Conservation (phyloP, 2,797 vertebrate species). For the Alauda arvensis region DNA sequence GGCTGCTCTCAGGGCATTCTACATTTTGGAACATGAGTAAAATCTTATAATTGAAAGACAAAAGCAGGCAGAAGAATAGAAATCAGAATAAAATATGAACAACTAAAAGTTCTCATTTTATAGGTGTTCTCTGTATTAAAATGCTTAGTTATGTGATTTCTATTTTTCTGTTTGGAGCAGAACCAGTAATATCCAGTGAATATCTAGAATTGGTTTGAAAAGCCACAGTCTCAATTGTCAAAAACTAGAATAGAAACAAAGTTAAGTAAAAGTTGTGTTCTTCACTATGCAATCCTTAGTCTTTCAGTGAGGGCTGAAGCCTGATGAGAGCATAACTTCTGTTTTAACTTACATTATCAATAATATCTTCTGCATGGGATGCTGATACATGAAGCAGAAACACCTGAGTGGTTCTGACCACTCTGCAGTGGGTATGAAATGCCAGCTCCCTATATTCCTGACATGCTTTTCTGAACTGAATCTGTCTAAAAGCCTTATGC, state of each 20-base stretch:
- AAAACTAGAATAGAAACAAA: background rate
- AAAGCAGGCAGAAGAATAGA: background rate
- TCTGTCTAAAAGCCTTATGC: background rate
- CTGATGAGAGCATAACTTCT: background rate
- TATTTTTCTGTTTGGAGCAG: background rate
- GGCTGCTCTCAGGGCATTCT: background rate
- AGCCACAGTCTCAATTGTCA: background rate
- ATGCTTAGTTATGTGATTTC: background rate
- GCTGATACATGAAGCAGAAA: background rate
- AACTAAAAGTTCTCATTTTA: background rate
- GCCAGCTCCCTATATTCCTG: background rate
- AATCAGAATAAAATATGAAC: background rate
- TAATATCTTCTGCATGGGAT: background rate
- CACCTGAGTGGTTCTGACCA: background rate
- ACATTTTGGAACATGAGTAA: background rate
- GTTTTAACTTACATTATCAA: background rate
- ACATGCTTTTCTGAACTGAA: background rate
- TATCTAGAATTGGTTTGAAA: background rate
- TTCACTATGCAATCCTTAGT: background rate
- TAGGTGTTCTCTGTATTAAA: background rate
- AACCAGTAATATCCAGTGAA: background rate
- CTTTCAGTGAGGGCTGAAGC: background rate
- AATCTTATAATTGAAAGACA: background rate
- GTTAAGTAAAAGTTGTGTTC: background rate
- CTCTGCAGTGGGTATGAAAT: background rate